Evolutionary conservation across 2,113 vertebrate species (phyloP), one percentile per base, ranked within the genome.

Genomic region (Phaethon lepturus): DNA sequence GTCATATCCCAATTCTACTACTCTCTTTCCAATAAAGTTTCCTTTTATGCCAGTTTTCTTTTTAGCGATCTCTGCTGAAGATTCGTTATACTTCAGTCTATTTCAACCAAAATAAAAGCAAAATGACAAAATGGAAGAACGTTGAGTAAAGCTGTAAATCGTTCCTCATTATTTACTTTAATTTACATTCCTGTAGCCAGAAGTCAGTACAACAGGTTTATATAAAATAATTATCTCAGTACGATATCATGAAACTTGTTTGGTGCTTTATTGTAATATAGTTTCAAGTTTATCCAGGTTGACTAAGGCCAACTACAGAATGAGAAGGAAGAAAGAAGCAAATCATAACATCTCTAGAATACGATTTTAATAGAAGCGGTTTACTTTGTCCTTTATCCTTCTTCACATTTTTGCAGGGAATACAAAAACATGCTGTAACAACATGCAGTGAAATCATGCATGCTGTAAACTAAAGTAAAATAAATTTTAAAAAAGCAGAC

Each of bases 51-150:
- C 49, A 23, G 60, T 88, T 88, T 79, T 73, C 11, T 84, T 28
- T 94, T 75, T 60, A 60, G n/a, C 33, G 75, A 40, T 16, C 38
- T 73, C 59, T 76, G 16, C 23, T 76, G 15, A 62, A 79, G 24
- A 38, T 75, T 35, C 2, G 2, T 83, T 56, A 49, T 13, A 42
- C 24, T 64, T 90, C 38, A 52, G 5, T 81, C 25, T 63, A 14
- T 90, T 90, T 85, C 66, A 79, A 25, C 14, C 49, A 79, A 89
- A 93, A 78, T 50, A 94, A 94, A 91, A 86, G 7, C 25, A 71
- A 42, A 77, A 81, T 42, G 8, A 22, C 45, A 20, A 85, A 90
- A 31, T 58, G 23, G 45, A 76, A 86, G 53, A 80, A 28, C 16
- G 20, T 7, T n/a, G 40, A 66, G 9, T 75, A 88, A 56, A 62